Evolutionary conservation across 2,888 invertebrate species (phyloP).

Genomic region (Leucophenga montana): DNA sequence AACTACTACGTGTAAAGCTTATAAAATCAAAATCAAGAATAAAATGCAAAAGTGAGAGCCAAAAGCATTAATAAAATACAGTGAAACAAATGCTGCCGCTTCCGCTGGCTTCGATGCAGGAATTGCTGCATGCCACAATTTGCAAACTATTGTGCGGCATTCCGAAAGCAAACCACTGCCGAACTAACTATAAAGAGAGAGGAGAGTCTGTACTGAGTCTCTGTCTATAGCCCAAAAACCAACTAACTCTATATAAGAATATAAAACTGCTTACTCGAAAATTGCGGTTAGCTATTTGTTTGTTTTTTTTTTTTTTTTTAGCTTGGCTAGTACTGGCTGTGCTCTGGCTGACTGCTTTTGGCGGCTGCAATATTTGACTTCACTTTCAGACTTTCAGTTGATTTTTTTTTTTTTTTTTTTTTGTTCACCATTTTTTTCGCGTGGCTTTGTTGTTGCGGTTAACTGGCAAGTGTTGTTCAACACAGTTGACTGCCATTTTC

Average conservation of each 20-base stretch:
- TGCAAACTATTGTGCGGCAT: slow-evolving; percentile 9
- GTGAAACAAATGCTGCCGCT: background rate
- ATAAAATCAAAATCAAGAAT: background rate
- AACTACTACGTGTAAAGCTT: background rate
- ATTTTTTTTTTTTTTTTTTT: slow-evolving; percentile 3
- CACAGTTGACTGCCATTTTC: background rate
- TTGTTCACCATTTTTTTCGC: background rate
- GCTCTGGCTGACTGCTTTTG: background rate
- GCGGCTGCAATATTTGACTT: slow-evolving; percentile 16
- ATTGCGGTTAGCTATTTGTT: slow-evolving; percentile 61
- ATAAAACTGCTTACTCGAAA: slow-evolving; percentile 50
- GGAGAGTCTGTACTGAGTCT: background rate
- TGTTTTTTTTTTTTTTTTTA: slow-evolving; percentile 29
- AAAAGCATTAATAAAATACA: slow-evolving; percentile 25
- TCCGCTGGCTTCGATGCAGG: background rate
- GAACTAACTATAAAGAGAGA: too few relatives aligned
- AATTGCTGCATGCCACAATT: slow-evolving; percentile 12
- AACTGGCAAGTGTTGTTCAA: slow-evolving; percentile 24
- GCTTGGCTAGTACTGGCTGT: too few relatives aligned
- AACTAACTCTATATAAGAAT: background rate
- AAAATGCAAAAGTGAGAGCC: slow-evolving; percentile 15
- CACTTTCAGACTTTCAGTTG: background rate
- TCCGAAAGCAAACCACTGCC: background rate
- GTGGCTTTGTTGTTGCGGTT: slow-evolving; percentile 21
- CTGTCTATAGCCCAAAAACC: background rate